These are phyloP conservation scores for Saccopteryx leptura DNA, from an alignment of 2,113 vertebrate species.

Conservation along the genomic window DNA sequence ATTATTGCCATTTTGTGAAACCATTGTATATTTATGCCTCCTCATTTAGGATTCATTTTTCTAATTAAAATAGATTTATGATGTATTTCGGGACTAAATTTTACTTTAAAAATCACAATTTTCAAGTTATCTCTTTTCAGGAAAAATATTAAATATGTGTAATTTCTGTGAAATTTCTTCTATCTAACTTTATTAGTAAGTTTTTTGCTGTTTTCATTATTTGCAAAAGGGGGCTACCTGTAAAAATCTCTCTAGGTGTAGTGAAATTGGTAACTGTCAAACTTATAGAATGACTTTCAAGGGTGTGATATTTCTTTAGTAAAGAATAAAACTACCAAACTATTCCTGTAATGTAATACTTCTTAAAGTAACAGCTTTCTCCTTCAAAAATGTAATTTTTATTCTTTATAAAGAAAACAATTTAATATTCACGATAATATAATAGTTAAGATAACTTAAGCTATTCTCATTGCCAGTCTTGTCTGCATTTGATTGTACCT, in stretches of 20 bases:
- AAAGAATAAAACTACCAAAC: conserved; percentile 66
- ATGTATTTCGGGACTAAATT: not conserved
- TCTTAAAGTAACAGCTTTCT: conserved; percentile 27
- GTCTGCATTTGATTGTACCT: not conserved
- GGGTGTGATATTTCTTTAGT: conserved; percentile 57
- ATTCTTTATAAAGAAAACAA: conserved; percentile 46
- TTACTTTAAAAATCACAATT: not conserved
- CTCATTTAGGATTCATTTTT: conserved; percentile 55
- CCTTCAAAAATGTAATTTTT: conserved; percentile 62
- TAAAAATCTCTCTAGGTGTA: conserved; percentile 44
- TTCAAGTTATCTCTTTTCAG: conserved; percentile 44
- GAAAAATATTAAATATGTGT: not conserved
- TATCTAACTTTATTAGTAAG: conserved; percentile 28
- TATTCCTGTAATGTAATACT: conserved; percentile 73
- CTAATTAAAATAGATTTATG: conserved; percentile 51
- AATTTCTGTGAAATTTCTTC: not conserved
- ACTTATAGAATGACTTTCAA: conserved; percentile 75
- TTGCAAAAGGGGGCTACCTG: not conserved
- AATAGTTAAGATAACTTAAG: not conserved
- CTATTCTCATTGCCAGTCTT: not conserved
- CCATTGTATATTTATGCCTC: not conserved
- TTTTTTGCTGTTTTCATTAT: conserved; percentile 47
- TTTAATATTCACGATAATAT: conserved; percentile 50
- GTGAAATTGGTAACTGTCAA: conserved; percentile 48
- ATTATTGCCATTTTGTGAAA: conserved; percentile 62